Conservation (phyloP, 1,140 invertebrate species). For the Propsilocerus akamusi region DNA sequence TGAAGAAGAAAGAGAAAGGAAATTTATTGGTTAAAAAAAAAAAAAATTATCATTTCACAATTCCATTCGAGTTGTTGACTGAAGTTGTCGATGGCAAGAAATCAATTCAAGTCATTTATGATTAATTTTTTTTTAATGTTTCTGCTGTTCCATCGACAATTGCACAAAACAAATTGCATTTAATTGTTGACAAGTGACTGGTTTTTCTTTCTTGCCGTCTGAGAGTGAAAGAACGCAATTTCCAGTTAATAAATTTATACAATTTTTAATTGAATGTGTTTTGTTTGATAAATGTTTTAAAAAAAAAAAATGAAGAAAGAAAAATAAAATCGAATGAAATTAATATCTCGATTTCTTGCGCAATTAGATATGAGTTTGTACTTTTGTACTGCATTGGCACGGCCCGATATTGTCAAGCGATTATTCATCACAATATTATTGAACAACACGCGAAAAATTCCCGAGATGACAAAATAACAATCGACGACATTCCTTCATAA, state of each 20-base stretch:
- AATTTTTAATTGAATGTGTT: background rate
- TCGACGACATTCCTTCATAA: too few relatives aligned
- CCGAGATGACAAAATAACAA: too few relatives aligned
- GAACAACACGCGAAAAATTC: too few relatives aligned
- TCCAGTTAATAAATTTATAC: slow-evolving; percentile 4
- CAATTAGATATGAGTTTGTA: too few relatives aligned
- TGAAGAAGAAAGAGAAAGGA: background rate
- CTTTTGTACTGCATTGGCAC: too few relatives aligned
- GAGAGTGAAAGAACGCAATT: background rate
- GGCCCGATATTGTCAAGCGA: too few relatives aligned
- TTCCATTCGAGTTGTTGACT: background rate
- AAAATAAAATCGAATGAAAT: too few relatives aligned
- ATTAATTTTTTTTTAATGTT: background rate
- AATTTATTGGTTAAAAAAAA: background rate
- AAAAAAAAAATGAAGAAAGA: too few relatives aligned
- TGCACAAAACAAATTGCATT: slow-evolving; percentile 1
- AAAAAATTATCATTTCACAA: slow-evolving; percentile 1
- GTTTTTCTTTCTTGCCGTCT: background rate
- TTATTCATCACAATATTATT: too few relatives aligned
- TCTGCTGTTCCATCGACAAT: background rate
- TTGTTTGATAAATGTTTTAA: too few relatives aligned
- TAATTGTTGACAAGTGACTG: slow-evolving; percentile 1
- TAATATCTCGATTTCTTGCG: too few relatives aligned
- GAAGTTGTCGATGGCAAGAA: background rate
- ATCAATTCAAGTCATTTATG: slow-evolving; percentile 1